Percentiles rank a stretch among this genome's conserved stretches.
phyloP scores from a whole-genome alignment of 1,140 invertebrate species.

The Aleiodes sp. region DNA sequence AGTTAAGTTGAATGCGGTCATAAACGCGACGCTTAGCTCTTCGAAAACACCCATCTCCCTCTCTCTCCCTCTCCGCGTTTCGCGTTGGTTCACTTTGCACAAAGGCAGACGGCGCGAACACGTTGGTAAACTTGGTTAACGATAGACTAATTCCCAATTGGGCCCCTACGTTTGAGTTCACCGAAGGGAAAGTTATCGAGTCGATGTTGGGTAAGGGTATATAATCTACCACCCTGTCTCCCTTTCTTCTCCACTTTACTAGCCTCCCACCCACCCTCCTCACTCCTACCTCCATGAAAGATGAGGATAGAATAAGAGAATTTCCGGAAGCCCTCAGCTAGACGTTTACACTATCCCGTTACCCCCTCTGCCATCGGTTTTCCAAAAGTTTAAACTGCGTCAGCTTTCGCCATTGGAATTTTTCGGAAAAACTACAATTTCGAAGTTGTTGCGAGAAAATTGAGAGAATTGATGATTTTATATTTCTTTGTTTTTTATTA shows the following conservation, averaged over 20 bases:
- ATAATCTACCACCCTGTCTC: slow-evolving; percentile 3
- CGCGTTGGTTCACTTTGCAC: slow-evolving; percentile 37
- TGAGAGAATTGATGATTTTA: no score
- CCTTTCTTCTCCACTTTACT: neutral
- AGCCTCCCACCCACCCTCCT: neutral
- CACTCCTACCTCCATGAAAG: neutral
- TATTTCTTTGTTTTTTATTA: no score
- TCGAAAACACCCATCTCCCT: slow-evolving; percentile 33
- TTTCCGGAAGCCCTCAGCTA: neutral
- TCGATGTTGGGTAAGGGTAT: slow-evolving; percentile 20
- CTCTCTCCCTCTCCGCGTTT: slow-evolving; percentile 36
- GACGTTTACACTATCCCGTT: neutral
- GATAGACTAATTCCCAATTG: slow-evolving; percentile 62
- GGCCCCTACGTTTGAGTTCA: slow-evolving; percentile 46
- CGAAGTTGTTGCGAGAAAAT: no score
- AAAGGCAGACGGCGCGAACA: slow-evolving; percentile 43
- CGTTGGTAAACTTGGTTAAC: slow-evolving; percentile 61
- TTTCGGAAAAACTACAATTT: no score
- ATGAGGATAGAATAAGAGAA: slow-evolving; percentile 2
- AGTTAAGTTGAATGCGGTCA: slow-evolving; percentile 5
- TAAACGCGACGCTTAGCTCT: slow-evolving; percentile 28
- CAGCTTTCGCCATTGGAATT: neutral
- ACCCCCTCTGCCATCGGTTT: neutral
- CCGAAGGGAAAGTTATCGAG: slow-evolving; percentile 45
- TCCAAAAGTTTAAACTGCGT: neutral